These are phyloP conservation scores for Corythoichthys haematopterus DNA, from an alignment of 2,113 vertebrate species.

Conservation along the genomic window DNA sequence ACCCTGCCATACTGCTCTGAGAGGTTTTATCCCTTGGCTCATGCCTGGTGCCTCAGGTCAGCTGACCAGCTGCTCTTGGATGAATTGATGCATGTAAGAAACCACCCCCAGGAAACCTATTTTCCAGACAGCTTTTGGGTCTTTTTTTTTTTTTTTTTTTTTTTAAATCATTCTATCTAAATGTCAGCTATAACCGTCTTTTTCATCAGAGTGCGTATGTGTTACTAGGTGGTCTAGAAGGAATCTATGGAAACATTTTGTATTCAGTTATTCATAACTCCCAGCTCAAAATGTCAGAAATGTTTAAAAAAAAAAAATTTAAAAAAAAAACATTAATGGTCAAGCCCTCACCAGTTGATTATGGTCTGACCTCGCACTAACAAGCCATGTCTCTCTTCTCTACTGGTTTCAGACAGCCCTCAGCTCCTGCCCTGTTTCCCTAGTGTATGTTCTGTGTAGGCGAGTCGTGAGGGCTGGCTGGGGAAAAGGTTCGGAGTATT, in stretches of 20 bases:
- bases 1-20: too few relatives aligned
- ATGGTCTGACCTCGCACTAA: conserved; percentile 10
- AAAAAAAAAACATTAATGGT: neutral
- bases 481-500: conserved; percentile 58
- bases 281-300: neutral
- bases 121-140: too few relatives aligned
- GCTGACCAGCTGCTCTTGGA: too few relatives aligned
- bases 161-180: neutral
- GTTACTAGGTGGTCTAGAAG: neutral
- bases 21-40: too few relatives aligned
- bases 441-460: conserved; percentile 29
- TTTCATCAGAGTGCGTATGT: neutral
- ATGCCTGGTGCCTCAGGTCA: too few relatives aligned
- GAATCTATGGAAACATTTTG: neutral
- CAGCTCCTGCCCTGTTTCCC: conserved; percentile 25
- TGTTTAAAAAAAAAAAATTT: neutral
- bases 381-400: conserved; percentile 1
- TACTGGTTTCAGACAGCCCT: conserved; percentile 4
- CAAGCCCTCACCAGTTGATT: neutral
- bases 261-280: conserved; percentile 6
- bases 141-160: too few relatives aligned
- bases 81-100: too few relatives aligned
- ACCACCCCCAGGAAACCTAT: too few relatives aligned
- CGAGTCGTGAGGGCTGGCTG: conserved; percentile 11
- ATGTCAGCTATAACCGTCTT: neutral